phyloP scores from a whole-genome alignment of 2,797 vertebrate genomes.

The Neosilurus hyrtlii region DNA sequence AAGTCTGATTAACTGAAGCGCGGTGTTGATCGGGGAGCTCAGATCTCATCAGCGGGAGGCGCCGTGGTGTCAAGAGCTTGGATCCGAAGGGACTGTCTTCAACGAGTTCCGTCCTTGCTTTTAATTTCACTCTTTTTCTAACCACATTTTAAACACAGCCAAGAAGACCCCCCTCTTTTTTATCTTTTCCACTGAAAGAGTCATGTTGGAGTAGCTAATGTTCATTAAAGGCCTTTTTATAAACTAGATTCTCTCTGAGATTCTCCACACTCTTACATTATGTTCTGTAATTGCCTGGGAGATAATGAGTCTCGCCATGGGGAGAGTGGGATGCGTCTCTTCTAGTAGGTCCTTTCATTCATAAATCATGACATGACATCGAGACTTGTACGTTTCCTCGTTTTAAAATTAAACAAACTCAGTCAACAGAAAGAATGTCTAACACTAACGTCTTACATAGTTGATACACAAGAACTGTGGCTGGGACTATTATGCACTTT shows the following conservation, averaged over 20 bases:
- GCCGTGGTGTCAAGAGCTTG: conserved; percentile 1
- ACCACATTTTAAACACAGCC: conserved; percentile 58
- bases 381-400: not conserved
- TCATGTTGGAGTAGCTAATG: conserved; percentile 57
- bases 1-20: conserved; percentile 45
- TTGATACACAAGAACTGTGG: no score
- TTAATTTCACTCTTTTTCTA: conserved; percentile 46
- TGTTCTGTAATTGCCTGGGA: conserved; percentile 41
- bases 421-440: not conserved
- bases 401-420: conserved; percentile 1
- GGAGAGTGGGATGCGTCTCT: not conserved
- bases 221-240: conserved; percentile 53
- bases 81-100: conserved; percentile 33
- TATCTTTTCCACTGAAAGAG: conserved; percentile 47
- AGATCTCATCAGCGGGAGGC: conserved; percentile 16
- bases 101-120: conserved; percentile 55
- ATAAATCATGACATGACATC: conserved; percentile 16
- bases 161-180: conserved; percentile 44
- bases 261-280: conserved; percentile 24
- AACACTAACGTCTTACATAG: no score
- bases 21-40: conserved; percentile 25
- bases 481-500: no score
- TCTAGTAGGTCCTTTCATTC: conserved; percentile 22
- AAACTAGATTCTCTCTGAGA: conserved; percentile 11
- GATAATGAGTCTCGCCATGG: conserved; percentile 39